Evolutionary conservation across 2,113 vertebrate species (phyloP), one percentile per base, ranked within the genome.

Genomic region (Amphiprion percula): DNA sequence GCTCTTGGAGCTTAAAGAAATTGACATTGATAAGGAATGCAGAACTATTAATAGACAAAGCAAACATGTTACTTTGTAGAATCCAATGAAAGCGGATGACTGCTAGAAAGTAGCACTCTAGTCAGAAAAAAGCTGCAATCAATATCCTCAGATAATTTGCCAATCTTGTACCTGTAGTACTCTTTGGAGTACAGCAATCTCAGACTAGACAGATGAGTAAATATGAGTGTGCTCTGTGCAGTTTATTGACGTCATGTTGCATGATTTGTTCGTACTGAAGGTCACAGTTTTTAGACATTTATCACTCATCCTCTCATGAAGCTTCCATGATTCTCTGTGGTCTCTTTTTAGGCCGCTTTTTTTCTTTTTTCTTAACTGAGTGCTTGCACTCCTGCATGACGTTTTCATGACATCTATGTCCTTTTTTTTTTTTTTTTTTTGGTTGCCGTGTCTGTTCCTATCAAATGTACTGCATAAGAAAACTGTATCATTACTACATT

Each of bases 241-340:
- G 52, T 75, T 81, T 80, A 80, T 72, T 82, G 67, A 77, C 49
- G 61, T 81, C 24, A 33, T 52, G 55, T 79, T 53, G 5, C 70
- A 46, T 55, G 47, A 61, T 68, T 49, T 71, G 8, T 73, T 46
- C 6, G n/a, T 64, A 47, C 23, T 68, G 10, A 74, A 73, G 58
- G 52, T 65, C 74, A 65, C 3, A 33, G 47, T 64, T 75, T 63
- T 61, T 49, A 26, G 49, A 71, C 24, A 14, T 52, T 70, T 71
- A 59, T 50, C 64, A 56, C 30, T 63, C 58, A 39, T 47, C n/a
- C 28, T 54, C 12, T 15, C 41, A 15, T 44, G 19, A 46, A 82
- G 46, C 26, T 12, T 15, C 49, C 21, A 23, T 56, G 19, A 33
- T 28, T 39, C 14, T 73, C 24, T 67, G 62, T 66, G 33, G 39